Evolutionary conservation across 2,113 vertebrate genomes (phyloP), one percentile per base, ranked within the genome.

Genomic region (Archocentrus centrarchus): DNA sequence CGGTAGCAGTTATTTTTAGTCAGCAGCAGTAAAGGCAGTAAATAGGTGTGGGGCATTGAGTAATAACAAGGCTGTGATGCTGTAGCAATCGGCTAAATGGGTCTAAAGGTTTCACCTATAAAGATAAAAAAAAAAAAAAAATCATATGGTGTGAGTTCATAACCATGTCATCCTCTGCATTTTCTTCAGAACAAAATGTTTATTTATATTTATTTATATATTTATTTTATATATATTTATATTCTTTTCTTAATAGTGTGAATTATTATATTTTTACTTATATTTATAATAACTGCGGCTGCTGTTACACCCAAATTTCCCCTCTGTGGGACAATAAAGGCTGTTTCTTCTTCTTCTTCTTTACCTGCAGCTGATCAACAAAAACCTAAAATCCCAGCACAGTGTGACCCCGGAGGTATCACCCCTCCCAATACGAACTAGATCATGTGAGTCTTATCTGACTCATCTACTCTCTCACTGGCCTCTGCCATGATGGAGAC

Each of bases 41-140:
- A 37, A 81, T 76, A 77, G 84, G 88, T 58, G 84, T 68, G 66
- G 32, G 17, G 11, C 30, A 35, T 11, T 87, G 80, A 83, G 77
- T 84, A 81, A 83, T 73, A 55, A n/a, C 68, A 73, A 32, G 47
- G 5, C 6, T 62, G 20, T 83, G 73, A 81, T 7, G 4, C 18
- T 2, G 22, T 15, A 15, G 53, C 35, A 41, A 60, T 82, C 59
- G 80, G 44, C 20, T 59, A 13, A 76, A 76, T 57, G 82, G 64
- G 88, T 88, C 84, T 86, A 88, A 92, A 92, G 90, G 88, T 90
- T 84, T 75, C 22, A 53, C 11, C 5, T 7, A 53, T 76, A 50
- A 88, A 82, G 64, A 83, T 86, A 75, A 15, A 8, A 53, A 76
- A 73, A 30, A 81, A 63, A 55, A 11, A 73, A 60, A 35, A 20